These are phyloP conservation scores for Carposina sasakii DNA, from an alignment of 1,140 invertebrate genomes.

Conservation along the genomic window DNA sequence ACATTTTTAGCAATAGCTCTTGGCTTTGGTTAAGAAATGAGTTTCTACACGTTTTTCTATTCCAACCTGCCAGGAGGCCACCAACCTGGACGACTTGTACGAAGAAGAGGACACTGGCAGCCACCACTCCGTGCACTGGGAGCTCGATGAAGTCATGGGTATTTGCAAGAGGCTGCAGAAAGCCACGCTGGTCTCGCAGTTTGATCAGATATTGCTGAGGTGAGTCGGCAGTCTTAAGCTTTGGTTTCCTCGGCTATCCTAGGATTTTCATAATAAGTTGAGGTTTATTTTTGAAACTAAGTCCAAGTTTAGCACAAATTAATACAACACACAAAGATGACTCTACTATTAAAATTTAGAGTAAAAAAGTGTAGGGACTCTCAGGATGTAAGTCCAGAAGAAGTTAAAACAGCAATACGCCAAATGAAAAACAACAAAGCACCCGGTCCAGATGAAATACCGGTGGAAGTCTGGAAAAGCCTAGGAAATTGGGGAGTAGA, in stretches of 20 bases:
- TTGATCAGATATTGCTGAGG: conserved; percentile 66
- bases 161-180: conserved; percentile 71
- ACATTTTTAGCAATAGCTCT: background rate
- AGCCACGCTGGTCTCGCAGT: conserved; percentile 59
- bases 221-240: too few species aligned
- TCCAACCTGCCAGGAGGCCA: conserved; percentile 43
- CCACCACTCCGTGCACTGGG: conserved; percentile 67
- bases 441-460: conserved; percentile 34
- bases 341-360: too few species aligned
- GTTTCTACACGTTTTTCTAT: conserved; percentile 4
- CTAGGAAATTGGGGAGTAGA: conserved; percentile 4
- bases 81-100: conserved; percentile 57
- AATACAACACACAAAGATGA: too few species aligned
- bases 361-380: too few species aligned
- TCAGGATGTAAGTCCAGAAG: too few species aligned
- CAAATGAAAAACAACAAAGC: conserved; percentile 26
- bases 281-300: too few species aligned
- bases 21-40: background rate
- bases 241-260: too few species aligned
- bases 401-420: conserved; percentile 12
- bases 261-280: too few species aligned
- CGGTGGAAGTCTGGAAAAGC: conserved; percentile 25
- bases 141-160: conserved; percentile 66
- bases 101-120: conserved; percentile 61
- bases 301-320: too few species aligned